These are phyloP conservation scores for Taeniopygia guttata DNA, from an alignment of 2,797 vertebrate species.

Conservation along the genomic window DNA sequence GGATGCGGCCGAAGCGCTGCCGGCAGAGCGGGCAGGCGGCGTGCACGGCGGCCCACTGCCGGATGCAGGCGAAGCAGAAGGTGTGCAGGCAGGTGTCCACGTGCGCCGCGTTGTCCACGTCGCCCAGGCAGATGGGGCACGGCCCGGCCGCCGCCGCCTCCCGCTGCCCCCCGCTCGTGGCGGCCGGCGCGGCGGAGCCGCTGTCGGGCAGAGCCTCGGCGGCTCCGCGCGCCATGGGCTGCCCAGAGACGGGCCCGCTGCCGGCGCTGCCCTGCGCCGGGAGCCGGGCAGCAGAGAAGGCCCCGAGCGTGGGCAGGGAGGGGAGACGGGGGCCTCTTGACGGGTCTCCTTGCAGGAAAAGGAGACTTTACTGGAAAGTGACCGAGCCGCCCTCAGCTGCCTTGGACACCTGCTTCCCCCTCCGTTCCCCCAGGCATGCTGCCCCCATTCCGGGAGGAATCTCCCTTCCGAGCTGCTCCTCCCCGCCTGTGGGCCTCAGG, in stretches of 20 bases:
- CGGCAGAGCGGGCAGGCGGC: not conserved
- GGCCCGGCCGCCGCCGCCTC: rapidly evolving
- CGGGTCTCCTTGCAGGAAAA: not conserved
- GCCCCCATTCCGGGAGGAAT: not conserved
- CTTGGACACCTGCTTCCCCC: rapidly evolving
- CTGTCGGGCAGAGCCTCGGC: not conserved
- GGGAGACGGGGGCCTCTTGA: not conserved
- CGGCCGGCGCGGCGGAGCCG: not conserved
- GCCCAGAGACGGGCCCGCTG: not conserved
- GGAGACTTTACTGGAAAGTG: not conserved
- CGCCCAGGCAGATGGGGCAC: not conserved
- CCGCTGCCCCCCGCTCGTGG: not conserved
- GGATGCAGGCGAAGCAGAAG: not conserved
- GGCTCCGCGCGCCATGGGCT: rapidly evolving
- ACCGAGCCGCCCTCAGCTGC: not conserved
- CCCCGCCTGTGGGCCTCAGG: rapidly evolving
- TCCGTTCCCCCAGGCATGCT: rapidly evolving
- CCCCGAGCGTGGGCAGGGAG: not conserved
- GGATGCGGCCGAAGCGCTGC: not conserved
- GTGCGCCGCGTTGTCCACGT: not conserved
- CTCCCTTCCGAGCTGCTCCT: rapidly evolving
- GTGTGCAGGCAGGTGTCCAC: not conserved
- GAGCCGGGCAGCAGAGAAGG: not conserved
- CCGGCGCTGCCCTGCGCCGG: rapidly evolving
- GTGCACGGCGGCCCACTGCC: not conserved